phyloP scores from a whole-genome alignment of 2,888 invertebrate genomes.

The Caradrina clavipalpis region DNA sequence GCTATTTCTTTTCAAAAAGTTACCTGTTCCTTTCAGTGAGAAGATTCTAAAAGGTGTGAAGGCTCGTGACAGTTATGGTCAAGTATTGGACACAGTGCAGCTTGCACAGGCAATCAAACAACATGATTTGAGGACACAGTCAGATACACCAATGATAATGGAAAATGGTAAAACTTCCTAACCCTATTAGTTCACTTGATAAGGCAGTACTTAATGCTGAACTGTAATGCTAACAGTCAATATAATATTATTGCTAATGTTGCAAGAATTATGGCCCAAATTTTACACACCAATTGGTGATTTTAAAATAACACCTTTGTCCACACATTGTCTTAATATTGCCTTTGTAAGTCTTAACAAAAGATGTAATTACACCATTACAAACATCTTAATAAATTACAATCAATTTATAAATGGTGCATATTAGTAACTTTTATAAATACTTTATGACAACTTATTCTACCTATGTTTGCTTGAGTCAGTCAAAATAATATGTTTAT shows the following conservation, averaged over 20 bases:
- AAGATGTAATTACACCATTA: too few relatives aligned
- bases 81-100: constrained; percentile 95
- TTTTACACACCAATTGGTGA: too few relatives aligned
- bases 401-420: background rate
- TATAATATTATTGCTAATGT: too few relatives aligned
- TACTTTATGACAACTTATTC: background rate
- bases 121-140: constrained; percentile 76
- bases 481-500: background rate
- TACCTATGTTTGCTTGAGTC: background rate
- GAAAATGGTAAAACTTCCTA: constrained; percentile 66
- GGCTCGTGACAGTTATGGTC: constrained; percentile 96
- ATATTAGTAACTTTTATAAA: background rate
- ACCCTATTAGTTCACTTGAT: background rate
- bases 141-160: constrained; percentile 83
- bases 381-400: too few relatives aligned
- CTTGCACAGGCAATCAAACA: constrained; percentile 92
- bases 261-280: too few relatives aligned
- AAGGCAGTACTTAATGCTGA: too few relatives aligned
- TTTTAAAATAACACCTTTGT: too few relatives aligned
- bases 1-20: background rate
- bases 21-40: constrained; percentile 90
- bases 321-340: too few relatives aligned
- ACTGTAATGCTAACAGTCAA: too few relatives aligned
- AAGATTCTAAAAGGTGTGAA: constrained; percentile 94
- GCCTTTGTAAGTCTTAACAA: too few relatives aligned